Evolutionary conservation across 2,888 invertebrate species (phyloP).

Genomic region (Odontocerum albicorne): DNA sequence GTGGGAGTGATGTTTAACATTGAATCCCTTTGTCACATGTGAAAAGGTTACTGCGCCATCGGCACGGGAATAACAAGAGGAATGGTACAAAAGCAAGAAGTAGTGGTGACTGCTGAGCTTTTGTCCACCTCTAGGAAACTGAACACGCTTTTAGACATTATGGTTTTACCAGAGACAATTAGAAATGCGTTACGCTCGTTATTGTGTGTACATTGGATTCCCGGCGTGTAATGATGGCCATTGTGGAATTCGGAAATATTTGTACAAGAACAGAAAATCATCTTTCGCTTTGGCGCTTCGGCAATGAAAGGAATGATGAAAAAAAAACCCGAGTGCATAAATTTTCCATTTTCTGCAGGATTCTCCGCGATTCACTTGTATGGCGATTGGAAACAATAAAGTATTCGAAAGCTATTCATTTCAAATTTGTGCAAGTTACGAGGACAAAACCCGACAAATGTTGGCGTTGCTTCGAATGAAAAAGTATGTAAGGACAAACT

Average conservation of each 20-base stretch:
- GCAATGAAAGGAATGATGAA: conserved; percentile 9
- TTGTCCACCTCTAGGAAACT: conserved; percentile 30
- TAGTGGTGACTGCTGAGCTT: conserved; percentile 13
- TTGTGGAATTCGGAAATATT: conserved; percentile 30
- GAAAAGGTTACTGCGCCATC: conserved; percentile 19
- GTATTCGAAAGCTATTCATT: conserved; percentile 21
- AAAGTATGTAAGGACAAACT: too few relatives aligned
- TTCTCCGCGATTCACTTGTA: conserved; percentile 11
- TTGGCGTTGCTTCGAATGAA: too few relatives aligned
- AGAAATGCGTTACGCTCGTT: conserved; percentile 34
- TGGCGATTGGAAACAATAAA: conserved; percentile 11
- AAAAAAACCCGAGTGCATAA: conserved; percentile 26
- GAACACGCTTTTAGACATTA: conserved; percentile 26
- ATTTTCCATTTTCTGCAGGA: conserved; percentile 30
- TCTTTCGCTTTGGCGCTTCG: conserved; percentile 26
- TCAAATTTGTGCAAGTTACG: conserved; percentile 17
- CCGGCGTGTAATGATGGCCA: conserved; percentile 34
- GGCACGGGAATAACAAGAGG: conserved; percentile 14
- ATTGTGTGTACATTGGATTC: conserved; percentile 34
- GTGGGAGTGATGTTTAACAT: conserved; percentile 36
- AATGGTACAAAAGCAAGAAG: not conserved
- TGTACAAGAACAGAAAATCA: conserved; percentile 30
- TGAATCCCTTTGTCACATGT: conserved; percentile 25
- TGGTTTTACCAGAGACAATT: conserved; percentile 23
- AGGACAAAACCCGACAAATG: too few relatives aligned